Percentiles rank a stretch among this genome's conserved stretches.
Conservation (phyloP, 2,888 invertebrate species). For the Andrena minutula region DNA sequence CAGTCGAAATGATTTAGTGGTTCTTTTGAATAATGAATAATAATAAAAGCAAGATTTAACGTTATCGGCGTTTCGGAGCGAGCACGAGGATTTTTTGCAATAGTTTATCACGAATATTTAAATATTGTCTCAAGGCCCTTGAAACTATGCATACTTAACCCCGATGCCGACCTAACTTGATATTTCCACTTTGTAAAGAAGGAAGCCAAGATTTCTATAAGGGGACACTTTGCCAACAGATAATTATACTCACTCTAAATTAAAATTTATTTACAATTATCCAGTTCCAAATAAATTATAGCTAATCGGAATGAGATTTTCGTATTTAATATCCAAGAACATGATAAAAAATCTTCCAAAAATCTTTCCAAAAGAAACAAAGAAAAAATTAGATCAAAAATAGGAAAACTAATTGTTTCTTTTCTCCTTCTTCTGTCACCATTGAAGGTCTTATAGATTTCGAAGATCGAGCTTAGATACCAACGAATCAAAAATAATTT, state of each 20-base stretch:
- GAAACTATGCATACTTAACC: slow-evolving; percentile 65
- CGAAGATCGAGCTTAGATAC: not conserved
- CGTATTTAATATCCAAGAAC: too few species aligned
- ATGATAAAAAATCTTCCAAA: too few species aligned
- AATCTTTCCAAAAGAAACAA: too few species aligned
- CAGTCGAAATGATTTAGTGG: not conserved
- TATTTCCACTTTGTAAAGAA: slow-evolving; percentile 38
- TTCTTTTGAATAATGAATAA: slow-evolving; percentile 6
- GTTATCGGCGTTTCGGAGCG: slow-evolving; percentile 14
- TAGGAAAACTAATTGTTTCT: too few species aligned
- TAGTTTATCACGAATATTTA: slow-evolving; percentile 54
- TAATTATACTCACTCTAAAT: not conserved
- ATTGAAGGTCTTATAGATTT: not conserved
- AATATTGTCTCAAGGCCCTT: slow-evolving; percentile 61
- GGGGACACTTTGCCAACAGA: not conserved
- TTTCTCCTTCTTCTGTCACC: too few species aligned
- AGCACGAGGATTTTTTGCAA: slow-evolving; percentile 26
- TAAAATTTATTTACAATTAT: not conserved
- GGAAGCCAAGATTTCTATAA: not conserved
- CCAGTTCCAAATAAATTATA: too few species aligned
- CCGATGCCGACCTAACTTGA: slow-evolving; percentile 31
- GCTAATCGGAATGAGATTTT: too few species aligned
- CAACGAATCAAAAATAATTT: not conserved
- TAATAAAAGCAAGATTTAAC: slow-evolving; percentile 22
- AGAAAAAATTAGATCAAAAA: too few species aligned